A percentile compares a stretch with the other conserved stretches of the same genome.
Conservation (phyloP, 1,140 invertebrate genomes). For the Cydia splendana region DNA sequence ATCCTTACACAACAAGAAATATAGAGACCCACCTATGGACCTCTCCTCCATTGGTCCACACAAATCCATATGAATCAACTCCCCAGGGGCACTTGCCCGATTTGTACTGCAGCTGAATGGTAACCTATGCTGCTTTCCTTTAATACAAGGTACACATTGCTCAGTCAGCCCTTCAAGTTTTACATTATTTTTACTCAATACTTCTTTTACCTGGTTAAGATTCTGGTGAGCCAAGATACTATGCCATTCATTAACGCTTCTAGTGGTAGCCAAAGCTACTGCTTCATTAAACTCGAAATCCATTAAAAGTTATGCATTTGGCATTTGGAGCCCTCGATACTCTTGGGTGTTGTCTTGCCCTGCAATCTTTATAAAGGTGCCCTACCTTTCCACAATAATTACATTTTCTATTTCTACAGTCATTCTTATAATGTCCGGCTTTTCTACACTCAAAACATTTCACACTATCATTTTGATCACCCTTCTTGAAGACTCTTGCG, state of each 20-base stretch:
- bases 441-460: too few species aligned
- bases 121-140: constrained; percentile 56
- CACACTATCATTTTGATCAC: too few species aligned
- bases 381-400: too few species aligned
- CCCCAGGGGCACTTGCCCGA: too few species aligned
- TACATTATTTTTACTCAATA: constrained; percentile 37
- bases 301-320: neutral
- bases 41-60: constrained; percentile 45
- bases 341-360: too few species aligned
- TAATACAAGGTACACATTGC: constrained; percentile 52
- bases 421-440: too few species aligned
- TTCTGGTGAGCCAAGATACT: constrained; percentile 57
- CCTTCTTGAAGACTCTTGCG: too few species aligned
- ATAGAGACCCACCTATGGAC: constrained; percentile 46
- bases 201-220: constrained; percentile 45
- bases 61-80: constrained; percentile 44
- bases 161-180: constrained; percentile 37
- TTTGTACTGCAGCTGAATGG: constrained; percentile 43
- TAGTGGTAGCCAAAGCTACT: too few species aligned
- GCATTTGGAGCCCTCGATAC: too few species aligned
- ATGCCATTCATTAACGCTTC: constrained; percentile 46
- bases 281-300: too few species aligned
- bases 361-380: too few species aligned
- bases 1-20: constrained; percentile 42
- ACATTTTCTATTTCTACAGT: too few species aligned